A percentile compares a stretch with the other conserved stretches of the same genome.
phyloP scores from a whole-genome alignment of 2,797 vertebrate genomes.

The Gymnothorax reevesii region DNA sequence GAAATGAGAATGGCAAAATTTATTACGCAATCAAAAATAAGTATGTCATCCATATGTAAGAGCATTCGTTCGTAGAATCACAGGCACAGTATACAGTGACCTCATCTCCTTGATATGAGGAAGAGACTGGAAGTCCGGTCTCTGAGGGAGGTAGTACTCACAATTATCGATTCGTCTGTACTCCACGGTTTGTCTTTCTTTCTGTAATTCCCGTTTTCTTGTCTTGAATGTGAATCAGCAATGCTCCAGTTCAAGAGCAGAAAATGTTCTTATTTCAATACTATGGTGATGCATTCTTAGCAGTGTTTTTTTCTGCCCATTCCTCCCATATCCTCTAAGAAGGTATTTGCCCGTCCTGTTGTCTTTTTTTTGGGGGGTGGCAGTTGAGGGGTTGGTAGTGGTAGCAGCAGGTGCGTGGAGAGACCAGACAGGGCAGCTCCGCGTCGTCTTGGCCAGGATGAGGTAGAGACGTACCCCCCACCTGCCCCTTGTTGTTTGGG shows the following conservation, averaged over 20 bases:
- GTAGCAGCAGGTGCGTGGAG: constrained; percentile 25
- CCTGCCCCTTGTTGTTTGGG: constrained; percentile 30
- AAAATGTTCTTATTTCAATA: constrained; percentile 49
- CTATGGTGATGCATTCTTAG: constrained; percentile 38
- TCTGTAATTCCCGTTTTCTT: neutral
- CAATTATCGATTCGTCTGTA: constrained; percentile 10
- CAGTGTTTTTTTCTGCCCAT: neutral
- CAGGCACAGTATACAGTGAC: neutral
- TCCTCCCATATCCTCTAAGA: neutral
- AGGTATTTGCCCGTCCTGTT: neutral
- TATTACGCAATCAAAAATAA: constrained; percentile 18
- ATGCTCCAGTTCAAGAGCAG: constrained; percentile 19
- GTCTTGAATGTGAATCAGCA: constrained; percentile 31
- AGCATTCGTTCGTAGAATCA: neutral
- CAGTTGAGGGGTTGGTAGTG: constrained; percentile 1
- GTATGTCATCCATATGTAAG: constrained; percentile 5
- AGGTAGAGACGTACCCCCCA: constrained; percentile 12
- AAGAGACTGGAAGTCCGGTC: neutral
- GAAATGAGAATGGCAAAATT: constrained; percentile 16
- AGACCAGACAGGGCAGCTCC: constrained; percentile 13
- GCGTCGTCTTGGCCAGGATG: constrained; percentile 32
- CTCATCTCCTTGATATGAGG: constrained; percentile 28
- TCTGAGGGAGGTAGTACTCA: constrained; percentile 25
- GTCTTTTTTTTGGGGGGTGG: constrained; percentile 1
- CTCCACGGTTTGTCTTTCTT: neutral